These are phyloP conservation scores for Aphyosemion australe DNA, from an alignment of 2,113 vertebrate species.

Conservation along the genomic window DNA sequence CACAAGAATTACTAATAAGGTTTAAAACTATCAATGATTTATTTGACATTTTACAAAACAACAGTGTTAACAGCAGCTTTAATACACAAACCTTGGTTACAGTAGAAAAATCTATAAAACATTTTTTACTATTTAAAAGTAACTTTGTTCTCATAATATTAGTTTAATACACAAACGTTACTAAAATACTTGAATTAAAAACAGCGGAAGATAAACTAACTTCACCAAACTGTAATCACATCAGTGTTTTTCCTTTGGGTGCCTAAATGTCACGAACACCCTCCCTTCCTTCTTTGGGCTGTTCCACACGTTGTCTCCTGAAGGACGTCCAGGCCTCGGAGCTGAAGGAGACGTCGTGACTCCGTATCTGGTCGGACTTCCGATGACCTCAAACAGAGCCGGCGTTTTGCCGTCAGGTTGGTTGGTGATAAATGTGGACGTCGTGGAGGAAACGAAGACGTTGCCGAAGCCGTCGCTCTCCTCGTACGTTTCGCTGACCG, in stretches of 20 bases:
- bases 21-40: constrained; percentile 1
- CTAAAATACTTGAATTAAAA: constrained; percentile 15
- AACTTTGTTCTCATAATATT: constrained; percentile 38
- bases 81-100: constrained; percentile 48
- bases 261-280: constrained; percentile 82
- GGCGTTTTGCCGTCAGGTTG: constrained; percentile 78
- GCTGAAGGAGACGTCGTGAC: constrained; percentile 76
- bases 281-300: constrained; percentile 74
- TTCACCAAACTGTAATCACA: constrained; percentile 11
- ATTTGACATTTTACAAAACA: constrained; percentile 57
- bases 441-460: constrained; percentile 81
- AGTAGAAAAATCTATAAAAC: constrained; percentile 70
- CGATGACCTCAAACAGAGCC: constrained; percentile 71
- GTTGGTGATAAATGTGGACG: constrained; percentile 85
- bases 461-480: constrained; percentile 87
- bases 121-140: constrained; percentile 37
- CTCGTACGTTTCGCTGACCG: constrained; percentile 86
- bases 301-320: constrained; percentile 64
- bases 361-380: constrained; percentile 74
- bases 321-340: constrained; percentile 67
- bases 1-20: no score
- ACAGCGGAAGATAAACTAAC: constrained; percentile 49
- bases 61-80: constrained; percentile 37
- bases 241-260: constrained; percentile 74
- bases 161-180: constrained; percentile 37